phyloP scores from a whole-genome alignment of 2,113 vertebrate species.

The Pavo muticus region DNA sequence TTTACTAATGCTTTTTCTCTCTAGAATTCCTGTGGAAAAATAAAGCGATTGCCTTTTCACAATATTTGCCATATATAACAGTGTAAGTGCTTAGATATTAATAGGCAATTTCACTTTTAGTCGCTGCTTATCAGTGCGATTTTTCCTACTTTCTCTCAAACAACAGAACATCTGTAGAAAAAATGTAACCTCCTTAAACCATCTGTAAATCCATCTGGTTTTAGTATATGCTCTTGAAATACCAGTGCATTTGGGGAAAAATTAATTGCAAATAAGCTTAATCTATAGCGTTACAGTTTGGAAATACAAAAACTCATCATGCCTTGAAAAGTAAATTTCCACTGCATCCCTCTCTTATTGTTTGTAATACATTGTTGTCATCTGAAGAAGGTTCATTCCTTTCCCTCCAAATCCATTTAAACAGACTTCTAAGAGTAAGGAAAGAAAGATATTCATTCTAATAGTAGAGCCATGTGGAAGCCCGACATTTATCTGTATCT shows the following conservation, averaged over 20 bases:
- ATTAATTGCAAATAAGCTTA: not conserved
- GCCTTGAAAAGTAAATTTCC: not conserved
- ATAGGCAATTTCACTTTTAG: not conserved
- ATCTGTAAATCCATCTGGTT: constrained; percentile 32
- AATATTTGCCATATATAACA: not conserved
- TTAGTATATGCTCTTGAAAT: not conserved
- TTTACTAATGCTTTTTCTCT: not conserved
- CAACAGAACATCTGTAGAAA: not conserved
- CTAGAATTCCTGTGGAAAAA: not conserved
- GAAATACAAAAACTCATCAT: not conserved
- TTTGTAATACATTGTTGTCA: not conserved
- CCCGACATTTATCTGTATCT: not conserved
- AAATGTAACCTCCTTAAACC: not conserved
- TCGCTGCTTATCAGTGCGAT: not conserved
- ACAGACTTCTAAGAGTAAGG: not conserved
- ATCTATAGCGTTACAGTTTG: not conserved
- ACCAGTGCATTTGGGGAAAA: not conserved
- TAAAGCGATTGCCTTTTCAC: not conserved
- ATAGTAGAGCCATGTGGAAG: not conserved
- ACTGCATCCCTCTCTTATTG: not conserved
- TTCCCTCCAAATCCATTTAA: not conserved
- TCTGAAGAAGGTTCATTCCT: not conserved
- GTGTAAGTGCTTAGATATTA: not conserved
- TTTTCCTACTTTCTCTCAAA: constrained; percentile 12
- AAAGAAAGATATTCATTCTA: not conserved